A percentile compares a stretch with the other conserved stretches of the same genome.
These are phyloP conservation scores for Homalodisca vitripennis DNA, from an alignment of 1,140 invertebrate genomes.

Conservation along the genomic window DNA sequence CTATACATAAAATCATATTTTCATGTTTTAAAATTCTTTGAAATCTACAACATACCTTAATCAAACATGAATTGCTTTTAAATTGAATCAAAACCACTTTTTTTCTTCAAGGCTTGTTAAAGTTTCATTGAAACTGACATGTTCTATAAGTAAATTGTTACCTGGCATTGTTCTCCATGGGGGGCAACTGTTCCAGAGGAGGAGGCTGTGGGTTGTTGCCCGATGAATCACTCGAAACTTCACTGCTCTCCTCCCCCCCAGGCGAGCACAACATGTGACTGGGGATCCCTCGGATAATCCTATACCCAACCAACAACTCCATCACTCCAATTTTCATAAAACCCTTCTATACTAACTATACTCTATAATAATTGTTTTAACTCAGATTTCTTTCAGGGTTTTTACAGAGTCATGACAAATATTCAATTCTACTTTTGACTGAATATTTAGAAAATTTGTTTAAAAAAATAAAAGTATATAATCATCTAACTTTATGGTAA, in stretches of 20 bases:
- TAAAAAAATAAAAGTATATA: too few species aligned
- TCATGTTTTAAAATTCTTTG: too few species aligned
- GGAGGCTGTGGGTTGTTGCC: slow-evolving; percentile 24
- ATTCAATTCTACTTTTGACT: too few species aligned
- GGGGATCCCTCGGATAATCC: slow-evolving; percentile 49
- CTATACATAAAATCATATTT: too few species aligned
- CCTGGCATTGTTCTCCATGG: slow-evolving; percentile 39
- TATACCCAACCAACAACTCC: neutral
- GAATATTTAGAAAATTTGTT: too few species aligned
- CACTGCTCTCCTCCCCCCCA: slow-evolving; percentile 50
- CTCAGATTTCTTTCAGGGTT: too few species aligned
- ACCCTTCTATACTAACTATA: too few species aligned
- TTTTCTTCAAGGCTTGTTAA: slow-evolving; percentile 5
- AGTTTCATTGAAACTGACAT: neutral
- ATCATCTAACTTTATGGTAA: too few species aligned
- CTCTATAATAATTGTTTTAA: too few species aligned
- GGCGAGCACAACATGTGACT: slow-evolving; percentile 52
- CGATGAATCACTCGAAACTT: slow-evolving; percentile 51
- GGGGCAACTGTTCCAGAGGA: slow-evolving; percentile 37
- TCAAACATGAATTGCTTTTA: neutral
- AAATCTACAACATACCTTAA: too few species aligned
- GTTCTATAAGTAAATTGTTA: neutral
- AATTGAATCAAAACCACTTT: neutral
- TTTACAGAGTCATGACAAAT: too few species aligned
- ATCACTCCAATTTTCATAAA: too few species aligned